Evolutionary conservation across 2,113 vertebrate species (phyloP), one percentile per base, ranked within the genome.

Genomic region (Gadus macrocephalus): DNA sequence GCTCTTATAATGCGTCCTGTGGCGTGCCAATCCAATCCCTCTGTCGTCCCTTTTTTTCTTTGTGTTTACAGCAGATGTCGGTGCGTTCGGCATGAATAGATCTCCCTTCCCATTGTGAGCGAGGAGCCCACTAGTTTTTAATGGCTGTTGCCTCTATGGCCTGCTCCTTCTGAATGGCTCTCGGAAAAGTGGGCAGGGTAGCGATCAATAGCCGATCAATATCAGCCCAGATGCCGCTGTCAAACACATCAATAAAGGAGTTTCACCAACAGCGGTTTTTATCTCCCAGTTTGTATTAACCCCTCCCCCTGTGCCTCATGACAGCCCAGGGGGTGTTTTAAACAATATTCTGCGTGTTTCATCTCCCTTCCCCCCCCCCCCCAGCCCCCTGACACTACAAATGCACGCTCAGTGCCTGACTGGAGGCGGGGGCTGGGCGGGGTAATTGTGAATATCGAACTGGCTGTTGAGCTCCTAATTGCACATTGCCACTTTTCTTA

Each of bases 181-280:
- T 62, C 58, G 35, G 55, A 66, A 38, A 83, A 79, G 66, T 65
- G 66, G 71, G 72, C 68, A 71, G 70, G 78, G 71, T 20, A 68
- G 68, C 71, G 67, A 69, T 91, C 90, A 78, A 91, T 91, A 87
- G 3, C 69, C 67, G 78, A 87, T 91, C 90, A 88, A 91, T 91
- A 90, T 62, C 16, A 80, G 78, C 72, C 78, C 89, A 89, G 87
- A 89, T 88, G 86, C 82, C 75, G 71, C 85, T 73, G 82, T 89
- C 90, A 89, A 86, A 89, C 85, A 86, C 88, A 85, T 89, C 87
- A 83, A 90, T 90, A 84, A 76, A 56, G 31, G 55, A 81, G 67
- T 79, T 81, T 80, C 87, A 84, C 74, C 77, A 78, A 73, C 56
- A 49, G 78, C 67, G 25, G 9, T 62, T 76, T 84, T 81, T 78